Conservation (phyloP, 2,113 vertebrate species). For the Murina feae region DNA sequence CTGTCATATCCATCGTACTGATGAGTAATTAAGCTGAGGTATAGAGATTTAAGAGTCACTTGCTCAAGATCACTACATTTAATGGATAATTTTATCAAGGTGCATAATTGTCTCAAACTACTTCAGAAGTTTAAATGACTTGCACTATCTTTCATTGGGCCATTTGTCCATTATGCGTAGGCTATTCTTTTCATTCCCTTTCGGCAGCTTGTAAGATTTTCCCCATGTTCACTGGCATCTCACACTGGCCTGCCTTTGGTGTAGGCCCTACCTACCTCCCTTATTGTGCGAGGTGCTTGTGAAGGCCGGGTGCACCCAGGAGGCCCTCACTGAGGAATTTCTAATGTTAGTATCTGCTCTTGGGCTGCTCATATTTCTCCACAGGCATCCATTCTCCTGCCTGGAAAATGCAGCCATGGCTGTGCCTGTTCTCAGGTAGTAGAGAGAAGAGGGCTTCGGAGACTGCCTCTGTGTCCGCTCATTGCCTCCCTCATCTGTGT, state of each 20-base stretch:
- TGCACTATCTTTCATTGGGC: background rate
- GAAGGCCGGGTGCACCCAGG: background rate
- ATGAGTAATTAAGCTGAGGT: background rate
- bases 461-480: background rate
- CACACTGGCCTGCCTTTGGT: too few relatives aligned
- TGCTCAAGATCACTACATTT: background rate
- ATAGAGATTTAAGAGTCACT: background rate
- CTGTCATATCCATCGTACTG: background rate
- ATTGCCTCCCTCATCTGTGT: fast-evolving
- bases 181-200: background rate
- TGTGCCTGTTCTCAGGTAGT: background rate
- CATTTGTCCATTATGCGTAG: background rate
- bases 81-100: background rate
- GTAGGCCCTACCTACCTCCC: background rate
- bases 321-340: background rate
- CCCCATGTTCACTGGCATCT: background rate
- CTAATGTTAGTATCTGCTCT: background rate
- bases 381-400: background rate
- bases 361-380: background rate
- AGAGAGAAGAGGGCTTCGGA: background rate
- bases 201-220: background rate
- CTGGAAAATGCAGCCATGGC: background rate
- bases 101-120: background rate
- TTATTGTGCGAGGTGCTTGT: background rate
- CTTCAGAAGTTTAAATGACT: background rate